A percentile compares a stretch with the other conserved stretches of the same genome.
These are phyloP conservation scores for Drosophila acutilabella DNA, from an alignment of 2,888 invertebrate genomes.

Conservation along the genomic window DNA sequence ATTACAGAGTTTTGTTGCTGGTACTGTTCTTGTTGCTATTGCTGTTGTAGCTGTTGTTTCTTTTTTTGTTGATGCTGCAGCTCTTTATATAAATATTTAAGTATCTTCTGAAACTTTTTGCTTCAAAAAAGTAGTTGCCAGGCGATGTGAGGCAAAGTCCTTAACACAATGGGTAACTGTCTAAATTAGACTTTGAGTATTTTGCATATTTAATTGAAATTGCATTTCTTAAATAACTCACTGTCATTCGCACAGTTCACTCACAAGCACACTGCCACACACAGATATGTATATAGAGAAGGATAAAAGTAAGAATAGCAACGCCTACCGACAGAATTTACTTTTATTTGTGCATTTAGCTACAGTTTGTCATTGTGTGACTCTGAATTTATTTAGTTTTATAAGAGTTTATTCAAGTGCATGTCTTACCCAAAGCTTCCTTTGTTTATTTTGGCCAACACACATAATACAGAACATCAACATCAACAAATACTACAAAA, in stretches of 20 bases:
- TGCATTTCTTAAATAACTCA: slow-evolving; percentile 79
- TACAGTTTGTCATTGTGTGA: slow-evolving; percentile 43
- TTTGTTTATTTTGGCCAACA: slow-evolving; percentile 65
- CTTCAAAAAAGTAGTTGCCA: slow-evolving; percentile 47
- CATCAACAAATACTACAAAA: slow-evolving; percentile 37
- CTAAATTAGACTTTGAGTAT: slow-evolving; percentile 79
- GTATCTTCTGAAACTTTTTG: slow-evolving; percentile 62
- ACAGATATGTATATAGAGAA: background rate
- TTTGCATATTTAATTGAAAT: slow-evolving; percentile 79
- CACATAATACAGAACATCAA: slow-evolving; percentile 30
- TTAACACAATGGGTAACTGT: slow-evolving; percentile 50
- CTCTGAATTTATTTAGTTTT: slow-evolving; percentile 71
- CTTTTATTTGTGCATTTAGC: slow-evolving; percentile 69
- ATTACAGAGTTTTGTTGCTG: slow-evolving; percentile 74
- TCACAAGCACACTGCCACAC: background rate
- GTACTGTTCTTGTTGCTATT: slow-evolving; percentile 11
- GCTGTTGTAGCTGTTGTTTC: slow-evolving; percentile 5
- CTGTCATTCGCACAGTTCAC: slow-evolving; percentile 63
- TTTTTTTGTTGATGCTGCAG: slow-evolving; percentile 12
- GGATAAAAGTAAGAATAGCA: background rate
- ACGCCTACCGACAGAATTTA: slow-evolving; percentile 39
- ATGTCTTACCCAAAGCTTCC: slow-evolving; percentile 68
- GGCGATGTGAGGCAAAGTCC: slow-evolving; percentile 21
- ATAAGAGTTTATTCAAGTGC: slow-evolving; percentile 78
- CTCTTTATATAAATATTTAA: slow-evolving; percentile 75